Base-by-base conservation (phyloP, 2,797 vertebrate genomes). In the Euthynnus affinis region DNA sequence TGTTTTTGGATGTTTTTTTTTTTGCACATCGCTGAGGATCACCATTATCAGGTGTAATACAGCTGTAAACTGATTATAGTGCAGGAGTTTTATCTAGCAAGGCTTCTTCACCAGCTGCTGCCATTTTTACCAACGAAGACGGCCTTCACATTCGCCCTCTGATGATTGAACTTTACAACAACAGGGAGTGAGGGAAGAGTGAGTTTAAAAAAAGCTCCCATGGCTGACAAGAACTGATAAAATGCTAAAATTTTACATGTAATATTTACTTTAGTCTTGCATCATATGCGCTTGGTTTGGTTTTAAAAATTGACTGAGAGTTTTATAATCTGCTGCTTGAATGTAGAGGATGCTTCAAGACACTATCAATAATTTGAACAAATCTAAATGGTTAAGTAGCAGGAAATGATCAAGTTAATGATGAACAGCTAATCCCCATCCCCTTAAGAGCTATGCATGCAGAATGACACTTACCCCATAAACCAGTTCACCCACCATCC, bases 401-500 rank as follows among this genome's bases (percentile, higher is more conserved):
- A 40, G 22, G 17, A 55, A 74, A 59, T 44, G 5, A 59, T 15
- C 23, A 71, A 73, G 32, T 6, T 20, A 5, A 46, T 48, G 8
- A 71, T 44, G 3, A 71, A 67, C 14, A 70, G 27, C 56, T 59
- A 18, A 29, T 13, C 48, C 40, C 23, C 5, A 4, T 37, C 51
- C 40, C 44, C 12, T n/a, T 57, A 70, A 27, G 18, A 44, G 51
- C 52, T 42, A 58, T 27, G 76, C 13, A 64, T 53, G 15, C 4
- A 10, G 56, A 81, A 6, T 49, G 85, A 91, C 86, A 98, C 98
- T 98, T 95, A 99, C 98, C 96, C 98, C 98, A 89, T 99, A 99
- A 78, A 99, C 98, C 92, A 99, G 96, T 93, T 99, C 98, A 91
- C 98, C 98, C 95, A 99, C 98, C 98, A 99, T 99, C 95, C 98